Base-by-base conservation (phyloP, 1,140 invertebrate genomes). In the Anastatus disparis region DNA sequence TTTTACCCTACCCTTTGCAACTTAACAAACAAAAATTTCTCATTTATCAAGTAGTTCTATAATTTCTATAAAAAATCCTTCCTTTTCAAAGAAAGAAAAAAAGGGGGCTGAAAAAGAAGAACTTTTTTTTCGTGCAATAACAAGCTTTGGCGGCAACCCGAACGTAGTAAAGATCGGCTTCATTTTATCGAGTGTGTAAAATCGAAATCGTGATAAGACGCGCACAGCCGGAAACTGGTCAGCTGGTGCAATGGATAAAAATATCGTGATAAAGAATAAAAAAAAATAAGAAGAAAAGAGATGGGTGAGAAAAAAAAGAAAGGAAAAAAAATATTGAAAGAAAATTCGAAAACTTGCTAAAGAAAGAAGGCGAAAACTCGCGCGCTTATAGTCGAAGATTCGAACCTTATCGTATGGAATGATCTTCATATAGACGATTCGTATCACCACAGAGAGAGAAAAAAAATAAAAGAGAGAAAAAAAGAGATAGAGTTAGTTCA, bases 141-240 rank as follows among this genome's bases (percentile, higher is more conserved):
- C 40, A 46, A 46, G 29, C 35, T 17, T 35, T 20, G 9, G 7
- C 42, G 31, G 9, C n/a, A n/a, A n/a, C n/a, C n/a, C 17, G 26
- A 6, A 48, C 20, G 24, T 35, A 2, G 10, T 17, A 1, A 20
- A 22, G 50, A 38, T 38, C 44, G 61, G 50, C 13, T 52, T 46
- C 48, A 31, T 27, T 64, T 64, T 64, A 64, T 64, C 46, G 62
- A 64, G 62, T 31, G 62, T 64, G 62, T 64, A 40, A 53, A 64
- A 53, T 64, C 31, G 63, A 46, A 35, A 66, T 66, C 63, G 52
- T 26, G 62, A 64, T 64, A 64, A 50, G n/a, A n/a, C n/a, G n/a
- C n/a, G n/a, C n/a, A n/a, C n/a, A n/a, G n/a, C 24, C 62, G 31
- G 63, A 35, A 42, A 64, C 55, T 50, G 63, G 63, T 55, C 63